phyloP scores from a whole-genome alignment of 2,113 vertebrate species.

The Tetrax tetrax region DNA sequence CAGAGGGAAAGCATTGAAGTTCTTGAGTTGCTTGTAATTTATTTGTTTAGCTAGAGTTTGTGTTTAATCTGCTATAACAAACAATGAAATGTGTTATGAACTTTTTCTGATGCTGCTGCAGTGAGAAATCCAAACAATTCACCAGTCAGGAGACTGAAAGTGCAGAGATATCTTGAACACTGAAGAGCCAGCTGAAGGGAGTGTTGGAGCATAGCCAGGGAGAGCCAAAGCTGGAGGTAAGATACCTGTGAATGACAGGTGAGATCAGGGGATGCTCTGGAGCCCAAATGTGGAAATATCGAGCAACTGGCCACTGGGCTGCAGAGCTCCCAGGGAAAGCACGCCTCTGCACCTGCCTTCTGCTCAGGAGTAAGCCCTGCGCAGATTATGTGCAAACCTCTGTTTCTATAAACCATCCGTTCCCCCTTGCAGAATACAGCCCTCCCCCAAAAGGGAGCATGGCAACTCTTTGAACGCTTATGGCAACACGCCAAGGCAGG shows the following conservation, averaged over 20 bases:
- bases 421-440: background rate
- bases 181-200: background rate
- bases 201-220: background rate
- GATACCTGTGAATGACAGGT: background rate
- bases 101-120: background rate
- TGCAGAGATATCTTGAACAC: background rate
- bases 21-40: background rate
- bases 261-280: background rate
- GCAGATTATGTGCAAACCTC: accelerated
- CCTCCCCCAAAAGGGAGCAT: background rate
- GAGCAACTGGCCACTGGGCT: background rate
- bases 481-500: background rate
- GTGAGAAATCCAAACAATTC: constrained; percentile 5
- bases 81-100: background rate
- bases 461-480: background rate
- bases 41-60: background rate
- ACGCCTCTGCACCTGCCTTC: background rate
- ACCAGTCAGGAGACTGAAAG: background rate
- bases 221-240: background rate
- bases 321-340: background rate
- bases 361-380: background rate
- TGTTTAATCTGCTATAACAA: background rate
- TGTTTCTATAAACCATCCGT: background rate
- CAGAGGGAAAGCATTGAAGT: background rate
- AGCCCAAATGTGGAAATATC: background rate